These are phyloP conservation scores for Illadopsis cleaveri DNA, from an alignment of 2,113 vertebrate genomes.

Conservation along the genomic window DNA sequence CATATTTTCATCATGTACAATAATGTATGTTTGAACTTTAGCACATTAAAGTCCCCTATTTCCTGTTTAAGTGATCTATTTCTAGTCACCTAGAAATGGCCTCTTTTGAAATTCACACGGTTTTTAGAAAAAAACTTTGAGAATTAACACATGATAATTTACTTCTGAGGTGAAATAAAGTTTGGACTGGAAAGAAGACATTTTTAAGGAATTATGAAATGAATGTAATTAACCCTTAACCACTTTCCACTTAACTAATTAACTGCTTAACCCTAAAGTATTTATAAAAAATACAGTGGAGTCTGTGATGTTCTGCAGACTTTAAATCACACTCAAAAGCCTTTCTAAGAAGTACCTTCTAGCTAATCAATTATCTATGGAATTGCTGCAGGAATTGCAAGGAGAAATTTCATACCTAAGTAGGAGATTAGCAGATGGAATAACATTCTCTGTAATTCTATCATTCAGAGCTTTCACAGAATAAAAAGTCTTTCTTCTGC, in stretches of 20 bases:
- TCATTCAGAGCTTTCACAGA: neutral
- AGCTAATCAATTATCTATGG: neutral
- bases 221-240: slow-evolving; percentile 23
- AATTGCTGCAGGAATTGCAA: neutral
- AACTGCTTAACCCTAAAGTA: neutral
- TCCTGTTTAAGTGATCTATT: slow-evolving; percentile 9
- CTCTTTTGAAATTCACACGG: neutral
- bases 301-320: neutral
- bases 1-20: neutral
- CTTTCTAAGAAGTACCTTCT: neutral
- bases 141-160: neutral
- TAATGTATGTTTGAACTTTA: neutral
- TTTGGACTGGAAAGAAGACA: neutral
- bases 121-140: neutral
- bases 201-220: slow-evolving; percentile 10
- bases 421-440: slow-evolving; percentile 7
- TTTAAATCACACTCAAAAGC: neutral
- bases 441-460: neutral
- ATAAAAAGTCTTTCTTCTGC: neutral
- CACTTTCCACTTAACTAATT: slow-evolving; percentile 12
- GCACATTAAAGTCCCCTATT: neutral
- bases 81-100: neutral
- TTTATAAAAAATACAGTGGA: neutral
- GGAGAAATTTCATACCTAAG: neutral
- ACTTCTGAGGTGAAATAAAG: slow-evolving; percentile 4